Percentiles rank a stretch among this genome's conserved stretches.
Conservation (phyloP, 2,113 vertebrate species). For the Dascyllus trimaculatus region DNA sequence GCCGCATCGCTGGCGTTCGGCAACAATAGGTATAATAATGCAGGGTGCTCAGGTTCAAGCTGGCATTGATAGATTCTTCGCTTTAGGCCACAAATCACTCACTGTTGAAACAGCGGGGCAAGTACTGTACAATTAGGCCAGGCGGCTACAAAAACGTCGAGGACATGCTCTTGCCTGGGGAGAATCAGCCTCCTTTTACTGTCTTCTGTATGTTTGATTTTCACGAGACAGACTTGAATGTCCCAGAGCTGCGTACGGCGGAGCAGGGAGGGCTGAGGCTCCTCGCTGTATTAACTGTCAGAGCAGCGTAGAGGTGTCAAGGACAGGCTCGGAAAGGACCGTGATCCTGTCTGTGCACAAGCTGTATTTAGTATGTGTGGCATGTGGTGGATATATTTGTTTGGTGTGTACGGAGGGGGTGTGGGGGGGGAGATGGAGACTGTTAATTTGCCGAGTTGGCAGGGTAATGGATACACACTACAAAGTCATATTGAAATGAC, state of each 20-base stretch:
- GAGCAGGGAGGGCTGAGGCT: slow-evolving; percentile 23
- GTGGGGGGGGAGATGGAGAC: slow-evolving; percentile 18
- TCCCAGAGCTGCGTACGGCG: slow-evolving; percentile 40
- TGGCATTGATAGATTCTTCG: slow-evolving; percentile 66
- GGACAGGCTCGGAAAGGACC: slow-evolving; percentile 43
- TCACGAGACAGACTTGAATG: neutral
- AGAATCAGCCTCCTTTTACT: slow-evolving; percentile 43
- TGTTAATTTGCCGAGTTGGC: slow-evolving; percentile 71
- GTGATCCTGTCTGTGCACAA: slow-evolving; percentile 30
- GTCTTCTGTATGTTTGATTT: slow-evolving; percentile 43
- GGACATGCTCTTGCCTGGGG: slow-evolving; percentile 72
- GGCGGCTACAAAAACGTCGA: slow-evolving; percentile 42
- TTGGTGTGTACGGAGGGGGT: slow-evolving; percentile 19
- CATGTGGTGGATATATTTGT: slow-evolving; percentile 48
- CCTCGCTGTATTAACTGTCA: slow-evolving; percentile 31
- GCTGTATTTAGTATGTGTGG: slow-evolving; percentile 52
- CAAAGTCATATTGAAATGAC: slow-evolving; percentile 80
- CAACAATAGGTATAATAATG: slow-evolving; percentile 52
- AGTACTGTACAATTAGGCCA: slow-evolving; percentile 67
- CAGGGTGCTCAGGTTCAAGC: slow-evolving; percentile 60
- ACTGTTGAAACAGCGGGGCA: slow-evolving; percentile 57
- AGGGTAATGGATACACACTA: slow-evolving; percentile 70
- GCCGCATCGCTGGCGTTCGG: slow-evolving; percentile 27
- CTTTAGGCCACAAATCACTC: slow-evolving; percentile 67
- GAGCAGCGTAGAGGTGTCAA: slow-evolving; percentile 62